Percentiles rank a stretch among this genome's conserved stretches.
Conservation (phyloP, 2,113 vertebrate species). For the Ammodytes dubius region DNA sequence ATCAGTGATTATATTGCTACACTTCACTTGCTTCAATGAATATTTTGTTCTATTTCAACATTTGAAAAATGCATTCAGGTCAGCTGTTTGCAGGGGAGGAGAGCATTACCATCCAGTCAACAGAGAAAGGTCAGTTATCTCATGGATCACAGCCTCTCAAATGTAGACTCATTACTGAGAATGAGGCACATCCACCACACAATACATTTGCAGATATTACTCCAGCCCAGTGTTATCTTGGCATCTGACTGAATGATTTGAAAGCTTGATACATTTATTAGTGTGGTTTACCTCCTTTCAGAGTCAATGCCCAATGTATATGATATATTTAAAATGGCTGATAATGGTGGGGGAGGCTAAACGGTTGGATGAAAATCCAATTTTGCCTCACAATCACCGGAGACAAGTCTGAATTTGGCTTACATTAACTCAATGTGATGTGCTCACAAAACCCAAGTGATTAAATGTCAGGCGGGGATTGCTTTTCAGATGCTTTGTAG, state of each 20-base stretch:
- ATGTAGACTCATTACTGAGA: conserved; percentile 73
- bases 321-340: conserved; percentile 70
- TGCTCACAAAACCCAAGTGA: conserved; percentile 58
- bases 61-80: conserved; percentile 59
- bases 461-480: conserved; percentile 71
- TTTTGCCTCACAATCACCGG: conserved; percentile 73
- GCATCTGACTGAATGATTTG: conserved; percentile 48
- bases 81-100: conserved; percentile 39
- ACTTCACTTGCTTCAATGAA: neutral
- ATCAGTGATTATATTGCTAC: neutral
- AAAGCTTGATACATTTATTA: conserved; percentile 60
- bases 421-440: conserved; percentile 67
- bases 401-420: conserved; percentile 62
- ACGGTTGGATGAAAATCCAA: conserved; percentile 78
- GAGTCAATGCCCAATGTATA: conserved; percentile 47
- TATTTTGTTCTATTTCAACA: conserved; percentile 38
- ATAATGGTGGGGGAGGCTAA: conserved; percentile 67
- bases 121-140: conserved; percentile 77
- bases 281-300: conserved; percentile 50
- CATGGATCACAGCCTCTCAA: conserved; percentile 75
- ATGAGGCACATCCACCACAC: conserved; percentile 62
- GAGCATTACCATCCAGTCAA: conserved; percentile 57
- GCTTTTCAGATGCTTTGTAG: conserved; percentile 48
- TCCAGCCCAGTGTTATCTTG: conserved; percentile 54
- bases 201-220: conserved; percentile 58